Evolutionary conservation across 2,888 invertebrate species (phyloP), one percentile per base, ranked within the genome.

Genomic region (Cantharis rustica): DNA sequence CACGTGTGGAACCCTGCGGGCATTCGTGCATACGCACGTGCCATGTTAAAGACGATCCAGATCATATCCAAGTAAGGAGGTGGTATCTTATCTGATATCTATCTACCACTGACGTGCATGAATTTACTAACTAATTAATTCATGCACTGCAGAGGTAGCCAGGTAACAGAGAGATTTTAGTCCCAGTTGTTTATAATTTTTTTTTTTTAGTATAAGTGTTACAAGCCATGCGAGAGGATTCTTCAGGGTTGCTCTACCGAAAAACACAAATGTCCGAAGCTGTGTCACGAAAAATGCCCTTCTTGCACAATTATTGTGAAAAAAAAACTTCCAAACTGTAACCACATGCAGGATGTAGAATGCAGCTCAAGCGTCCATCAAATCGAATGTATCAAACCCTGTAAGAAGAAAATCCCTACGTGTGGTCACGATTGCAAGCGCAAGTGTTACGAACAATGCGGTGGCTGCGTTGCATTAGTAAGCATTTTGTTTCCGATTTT

Each of bases 11-110:
- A 78, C 84, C 87, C n/a, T 94, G 93, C 85, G 93, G 93, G 0
- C 94, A 95, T 85, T 85, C 88, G 1, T 94, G 94, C 84, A 80
- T 70, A 1, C 85, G 81, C 69, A 84, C 77, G 0, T 94, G 94
- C 83, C 94, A 94, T 83, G 88, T 90, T 23, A 85, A 83, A 0
- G 83, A 90, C 27, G 93, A 92, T 85, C 92, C 91, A 0, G 64
- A 20, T 16, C 64, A 64, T 20, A 64, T 20, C 2, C 16, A 64
- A 5, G 64, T 66, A 16, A 64, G 11, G n/a, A n/a, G n/a, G n/a
- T n/a, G n/a, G n/a, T n/a, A n/a, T n/a, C n/a, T n/a, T n/a, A n/a
- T n/a, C n/a, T n/a, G n/a, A n/a, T n/a, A n/a, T n/a, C n/a, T n/a
- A n/a, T n/a, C n/a, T n/a, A n/a, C n/a, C n/a, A n/a, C n/a, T n/a